Evolutionary conservation across 2,888 invertebrate species (phyloP), one percentile per base, ranked within the genome.

Genomic region (Calliopum simillimum): DNA sequence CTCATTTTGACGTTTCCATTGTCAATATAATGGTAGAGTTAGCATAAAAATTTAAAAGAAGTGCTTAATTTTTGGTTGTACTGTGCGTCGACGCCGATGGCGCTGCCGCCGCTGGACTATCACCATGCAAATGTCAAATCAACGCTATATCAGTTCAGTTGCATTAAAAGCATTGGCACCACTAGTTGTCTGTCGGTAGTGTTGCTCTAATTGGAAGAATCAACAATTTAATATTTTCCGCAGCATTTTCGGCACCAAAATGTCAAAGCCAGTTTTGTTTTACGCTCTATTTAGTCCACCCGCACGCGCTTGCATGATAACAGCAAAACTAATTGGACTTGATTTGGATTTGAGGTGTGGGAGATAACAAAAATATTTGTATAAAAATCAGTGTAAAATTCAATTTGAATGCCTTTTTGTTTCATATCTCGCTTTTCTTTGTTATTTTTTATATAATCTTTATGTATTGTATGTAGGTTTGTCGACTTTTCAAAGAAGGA

Each of bases 231-330:
- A 12, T 49, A 16, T n/a, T 14, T n/a, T 19, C 49, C 33, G n/a
- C n/a, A 14, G 14, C 3, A 8, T n/a, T 19, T 14, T n/a, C n/a
- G n/a, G 6, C 51, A 47, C 3, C 5, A 70, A 16, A 53, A 79
- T 78, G 79, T 46, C 58, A 19, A 83, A 84, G 67, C 86, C 86
- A 19, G 79, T 76, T 56, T 76, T 88, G 33, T 87, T 87, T 72
- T 85, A 84, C 73, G 83, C 85, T 5, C 78, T 82, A 12, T 81
- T 85, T 53, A 88, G 88, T 73, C 87, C 88, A 43, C 88, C 88
- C 11, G 86, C 86, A 12, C 82, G 88, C 59, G 84, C 88, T 2
- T 88, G 88, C 56, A 79, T 85, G 55, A 77, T 88, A 71, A 85
- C 86, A 5, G 87, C 88, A 1, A 85, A 87, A 73, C 78, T 86